Evolutionary conservation across 2,113 vertebrate genomes (phyloP).

Genomic region (Tricholaema leucomelas): DNA sequence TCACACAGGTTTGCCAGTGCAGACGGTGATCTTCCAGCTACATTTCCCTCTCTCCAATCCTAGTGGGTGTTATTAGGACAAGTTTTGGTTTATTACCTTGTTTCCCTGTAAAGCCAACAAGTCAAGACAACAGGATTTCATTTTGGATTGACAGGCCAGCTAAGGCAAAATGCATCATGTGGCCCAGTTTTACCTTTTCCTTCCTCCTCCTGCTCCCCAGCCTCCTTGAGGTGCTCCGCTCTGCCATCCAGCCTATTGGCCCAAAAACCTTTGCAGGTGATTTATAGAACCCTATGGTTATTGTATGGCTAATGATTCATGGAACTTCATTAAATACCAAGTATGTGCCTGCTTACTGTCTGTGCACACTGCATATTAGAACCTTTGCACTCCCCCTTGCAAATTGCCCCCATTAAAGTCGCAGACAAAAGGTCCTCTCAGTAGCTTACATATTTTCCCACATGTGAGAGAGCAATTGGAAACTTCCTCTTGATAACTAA

Average conservation of each 20-base stretch:
- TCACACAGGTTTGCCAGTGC: neutral
- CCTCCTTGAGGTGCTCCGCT: conserved; percentile 9
- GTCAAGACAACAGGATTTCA: conserved; percentile 66
- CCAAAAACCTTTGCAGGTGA: conserved; percentile 55
- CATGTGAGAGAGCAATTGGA: conserved; percentile 78
- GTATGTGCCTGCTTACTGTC: conserved; percentile 72
- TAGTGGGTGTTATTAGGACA: conserved; percentile 32
- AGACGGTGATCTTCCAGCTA: neutral
- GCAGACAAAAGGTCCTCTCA: conserved; percentile 80
- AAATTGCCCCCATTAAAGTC: conserved; percentile 71
- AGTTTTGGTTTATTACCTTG: conserved; percentile 54
- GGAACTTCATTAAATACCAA: conserved; percentile 72
- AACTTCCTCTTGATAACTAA: conserved; percentile 78
- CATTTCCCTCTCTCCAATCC: neutral
- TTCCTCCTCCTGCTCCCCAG: neutral
- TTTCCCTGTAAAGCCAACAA: conserved; percentile 60
- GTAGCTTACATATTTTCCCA: conserved; percentile 78
- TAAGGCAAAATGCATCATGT: neutral
- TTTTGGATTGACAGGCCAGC: conserved; percentile 44
- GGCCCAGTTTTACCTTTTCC: neutral
- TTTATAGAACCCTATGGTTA: conserved; percentile 55
- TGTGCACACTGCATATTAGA: conserved; percentile 68
- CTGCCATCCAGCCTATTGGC: conserved; percentile 5
- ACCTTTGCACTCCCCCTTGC: conserved; percentile 70
- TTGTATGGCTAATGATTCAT: conserved; percentile 65